A percentile compares a stretch with the other conserved stretches of the same genome.
Evolutionary conservation across 2,113 vertebrate genomes (phyloP).

Genomic region (Podiceps cristatus): DNA sequence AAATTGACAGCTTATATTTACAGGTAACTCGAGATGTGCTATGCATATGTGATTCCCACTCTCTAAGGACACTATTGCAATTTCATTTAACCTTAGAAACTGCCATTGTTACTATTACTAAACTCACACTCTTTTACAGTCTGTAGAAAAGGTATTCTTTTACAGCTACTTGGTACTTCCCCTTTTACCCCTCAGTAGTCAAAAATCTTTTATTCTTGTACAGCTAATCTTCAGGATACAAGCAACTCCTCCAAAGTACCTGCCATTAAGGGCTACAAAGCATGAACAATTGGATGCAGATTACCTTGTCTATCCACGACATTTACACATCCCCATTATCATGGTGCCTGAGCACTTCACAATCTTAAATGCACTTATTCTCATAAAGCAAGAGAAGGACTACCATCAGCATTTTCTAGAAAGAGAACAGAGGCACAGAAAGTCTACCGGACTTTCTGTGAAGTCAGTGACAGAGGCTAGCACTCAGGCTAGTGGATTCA

Average conservation of each 20-base stretch:
- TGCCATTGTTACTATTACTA: neutral
- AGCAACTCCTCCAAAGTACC: neutral
- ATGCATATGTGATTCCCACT: neutral
- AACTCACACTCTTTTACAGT: neutral
- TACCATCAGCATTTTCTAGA: neutral
- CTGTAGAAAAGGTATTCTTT: neutral
- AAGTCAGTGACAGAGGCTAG: neutral
- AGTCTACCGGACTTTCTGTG: neutral
- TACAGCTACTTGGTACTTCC: neutral
- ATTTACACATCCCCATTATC: slow-evolving; percentile 15
- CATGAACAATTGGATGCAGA: slow-evolving; percentile 48
- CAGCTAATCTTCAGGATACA: neutral
- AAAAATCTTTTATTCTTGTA: neutral
- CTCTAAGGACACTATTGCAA: neutral
- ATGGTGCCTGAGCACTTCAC: slow-evolving; percentile 16
- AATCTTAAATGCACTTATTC: slow-evolving; percentile 12
- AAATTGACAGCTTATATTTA: neutral
- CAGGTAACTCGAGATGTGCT: neutral
- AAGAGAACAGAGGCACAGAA: neutral
- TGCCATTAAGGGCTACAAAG: slow-evolving; percentile 52
- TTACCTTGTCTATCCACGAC: neutral
- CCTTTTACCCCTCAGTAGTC: neutral
- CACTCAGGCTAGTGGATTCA: neutral
- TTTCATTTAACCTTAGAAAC: neutral
- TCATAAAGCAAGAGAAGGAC: neutral